Percentiles rank a stretch among this genome's conserved stretches.
These are phyloP conservation scores for Drosophila bifasciata DNA, from an alignment of 1,140 invertebrate species.

Conservation along the genomic window DNA sequence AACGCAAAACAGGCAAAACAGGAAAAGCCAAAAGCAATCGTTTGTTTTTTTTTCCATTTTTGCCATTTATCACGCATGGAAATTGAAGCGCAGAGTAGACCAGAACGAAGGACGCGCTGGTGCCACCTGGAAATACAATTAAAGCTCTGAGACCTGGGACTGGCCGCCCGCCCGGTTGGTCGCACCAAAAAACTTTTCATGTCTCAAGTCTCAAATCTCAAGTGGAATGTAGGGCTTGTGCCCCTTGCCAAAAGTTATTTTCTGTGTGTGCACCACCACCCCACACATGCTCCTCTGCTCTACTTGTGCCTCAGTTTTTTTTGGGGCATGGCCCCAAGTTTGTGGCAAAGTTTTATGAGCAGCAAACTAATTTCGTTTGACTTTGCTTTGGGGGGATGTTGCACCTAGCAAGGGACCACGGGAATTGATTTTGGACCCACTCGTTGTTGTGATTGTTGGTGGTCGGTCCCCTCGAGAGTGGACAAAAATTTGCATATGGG, in stretches of 20 bases:
- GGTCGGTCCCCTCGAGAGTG: slow-evolving; percentile 7
- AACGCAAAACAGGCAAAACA: slow-evolving; percentile 25
- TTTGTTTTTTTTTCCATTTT: slow-evolving; percentile 44
- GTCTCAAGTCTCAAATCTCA: slow-evolving; percentile 49
- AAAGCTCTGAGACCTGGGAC: slow-evolving; percentile 63
- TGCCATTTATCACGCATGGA: slow-evolving; percentile 59
- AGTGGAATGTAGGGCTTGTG: slow-evolving; percentile 24
- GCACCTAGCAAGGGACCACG: slow-evolving; percentile 48
- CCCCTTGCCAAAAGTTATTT: slow-evolving; percentile 34
- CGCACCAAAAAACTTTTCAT: slow-evolving; percentile 48
- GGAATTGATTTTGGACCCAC: slow-evolving; percentile 64
- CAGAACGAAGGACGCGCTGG: slow-evolving; percentile 1
- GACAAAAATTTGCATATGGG: slow-evolving; percentile 33
- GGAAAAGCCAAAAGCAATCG: slow-evolving; percentile 34
- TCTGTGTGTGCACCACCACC: slow-evolving; percentile 16
- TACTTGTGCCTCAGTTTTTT: slow-evolving; percentile 1
- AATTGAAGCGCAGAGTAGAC: slow-evolving; percentile 34
- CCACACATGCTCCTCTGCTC: slow-evolving; percentile 16
- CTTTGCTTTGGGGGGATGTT: slow-evolving; percentile 53
- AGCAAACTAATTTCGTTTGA: slow-evolving; percentile 68
- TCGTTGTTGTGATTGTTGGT: slow-evolving; percentile 14
- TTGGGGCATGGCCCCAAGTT: slow-evolving; percentile 57
- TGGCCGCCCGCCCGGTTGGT: slow-evolving; percentile 26
- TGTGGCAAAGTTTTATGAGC: slow-evolving; percentile 68
- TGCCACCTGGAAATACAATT: slow-evolving; percentile 72